Base-by-base conservation (phyloP, 2,113 vertebrate species). In the Zonotrichia leucophrys region DNA sequence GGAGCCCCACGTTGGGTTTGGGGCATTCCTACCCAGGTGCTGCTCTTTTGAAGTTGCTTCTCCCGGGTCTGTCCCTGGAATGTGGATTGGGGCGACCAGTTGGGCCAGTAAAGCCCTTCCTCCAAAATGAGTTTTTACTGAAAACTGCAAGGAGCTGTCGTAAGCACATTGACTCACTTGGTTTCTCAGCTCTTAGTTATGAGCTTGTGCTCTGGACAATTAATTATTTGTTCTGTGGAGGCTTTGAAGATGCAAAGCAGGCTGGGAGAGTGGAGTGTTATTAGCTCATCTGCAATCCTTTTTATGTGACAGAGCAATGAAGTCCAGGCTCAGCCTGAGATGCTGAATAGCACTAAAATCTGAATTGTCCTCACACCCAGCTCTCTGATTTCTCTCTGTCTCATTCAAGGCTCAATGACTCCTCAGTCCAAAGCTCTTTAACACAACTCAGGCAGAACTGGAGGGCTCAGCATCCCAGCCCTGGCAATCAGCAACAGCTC, bases 221-320 rank as follows among this genome's bases (percentile, higher is more conserved):
- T 96, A 91, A 95, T 96, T 93, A 96, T 91, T 96, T 94, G 90
- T 93, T 94, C 93, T 39, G 33, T 86, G 68, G 67, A 94, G 75
- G 2, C 95, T 97, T 96, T 96, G 96, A 96, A 96, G 95, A 85
- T 92, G 89, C 87, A 85, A 92, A 92, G 84, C 81, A 97, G 91
- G 72, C n/a, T 4, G 47, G 78, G 89, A 95, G 62, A 73, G 78
- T 66, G 77, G 66, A 94, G 67, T 68, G 91, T 83, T 91, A 92
- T 95, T 96, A 92, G 77, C 78, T 94, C 91, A 95, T 76, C 94
- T 87, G 70, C 81, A 89, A 95, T 85, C 68, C 25, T 58, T 60
- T 58, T 69, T 77, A 58, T 39, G 64, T 91, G 58, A 89, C 84
- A 62, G 74, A 81, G 91, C 44, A 46, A 16, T 69, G 92, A 85